These are phyloP conservation scores for Helobdella robusta DNA, from an alignment of 2,888 invertebrate species.

Conservation along the genomic window DNA sequence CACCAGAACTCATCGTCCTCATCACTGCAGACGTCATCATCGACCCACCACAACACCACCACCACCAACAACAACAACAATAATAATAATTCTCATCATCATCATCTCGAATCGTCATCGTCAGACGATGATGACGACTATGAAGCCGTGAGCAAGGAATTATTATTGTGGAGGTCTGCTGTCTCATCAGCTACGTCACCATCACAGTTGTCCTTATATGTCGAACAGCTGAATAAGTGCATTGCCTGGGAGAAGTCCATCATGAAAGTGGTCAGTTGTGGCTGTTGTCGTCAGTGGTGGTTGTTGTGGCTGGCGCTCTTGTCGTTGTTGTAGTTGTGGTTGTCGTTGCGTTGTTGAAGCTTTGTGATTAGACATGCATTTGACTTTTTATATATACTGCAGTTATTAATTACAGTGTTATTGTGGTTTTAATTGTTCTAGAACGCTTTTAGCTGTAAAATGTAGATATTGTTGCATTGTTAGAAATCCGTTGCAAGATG, in stretches of 20 bases:
- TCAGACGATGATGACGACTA: slow-evolving; percentile 34
- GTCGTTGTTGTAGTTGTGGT: neutral
- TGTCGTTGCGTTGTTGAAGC: neutral
- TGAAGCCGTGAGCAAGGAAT: slow-evolving; percentile 55
- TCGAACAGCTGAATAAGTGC: slow-evolving; percentile 75
- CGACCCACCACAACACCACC: slow-evolving; percentile 40
- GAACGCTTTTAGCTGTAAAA: neutral
- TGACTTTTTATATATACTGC: neutral
- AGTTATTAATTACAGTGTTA: too few relatives aligned
- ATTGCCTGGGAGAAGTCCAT: slow-evolving; percentile 98
- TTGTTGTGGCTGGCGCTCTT: neutral
- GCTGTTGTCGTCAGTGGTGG: neutral
- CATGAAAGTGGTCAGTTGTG: slow-evolving; percentile 84
- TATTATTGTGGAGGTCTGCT: slow-evolving; percentile 72
- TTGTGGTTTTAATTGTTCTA: too few relatives aligned
- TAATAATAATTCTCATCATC: too few relatives aligned
- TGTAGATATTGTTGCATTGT: neutral
- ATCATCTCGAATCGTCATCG: slow-evolving; percentile 17
- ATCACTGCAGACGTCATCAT: slow-evolving; percentile 27
- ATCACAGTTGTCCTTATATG: slow-evolving; percentile 78
- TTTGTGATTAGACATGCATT: neutral
- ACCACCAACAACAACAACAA: too few relatives aligned
- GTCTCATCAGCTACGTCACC: slow-evolving; percentile 73
- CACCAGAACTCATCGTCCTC: neutral
- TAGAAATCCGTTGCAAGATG: neutral